Percentiles rank a stretch among this genome's conserved stretches.
phyloP scores from a whole-genome alignment of 1,140 invertebrate genomes.

The Drosophila subobscura region DNA sequence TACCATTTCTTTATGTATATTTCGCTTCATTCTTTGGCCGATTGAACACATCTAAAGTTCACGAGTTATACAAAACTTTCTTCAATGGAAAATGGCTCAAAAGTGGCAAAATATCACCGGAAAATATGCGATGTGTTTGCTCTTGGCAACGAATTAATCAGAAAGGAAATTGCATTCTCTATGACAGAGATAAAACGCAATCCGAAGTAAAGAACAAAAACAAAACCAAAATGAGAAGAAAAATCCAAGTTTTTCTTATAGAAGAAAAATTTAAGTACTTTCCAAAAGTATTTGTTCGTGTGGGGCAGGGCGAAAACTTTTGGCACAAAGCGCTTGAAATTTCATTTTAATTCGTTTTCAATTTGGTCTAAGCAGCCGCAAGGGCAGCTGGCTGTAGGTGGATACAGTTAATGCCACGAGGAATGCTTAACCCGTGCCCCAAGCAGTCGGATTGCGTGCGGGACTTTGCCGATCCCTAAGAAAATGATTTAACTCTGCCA shows the following conservation, averaged over 20 bases:
- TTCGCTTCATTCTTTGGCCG: too few species aligned
- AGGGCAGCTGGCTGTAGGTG: constrained; percentile 30
- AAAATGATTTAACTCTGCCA: constrained; percentile 36
- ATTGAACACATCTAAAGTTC: too few species aligned
- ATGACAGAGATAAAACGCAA: constrained; percentile 21
- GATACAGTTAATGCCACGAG: constrained; percentile 36
- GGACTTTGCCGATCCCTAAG: constrained; percentile 18
- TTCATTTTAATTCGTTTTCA: constrained; percentile 79
- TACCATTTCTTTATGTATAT: not conserved
- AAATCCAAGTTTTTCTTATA: constrained; percentile 55
- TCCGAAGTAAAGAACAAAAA: constrained; percentile 8
- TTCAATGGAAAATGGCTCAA: too few species aligned
- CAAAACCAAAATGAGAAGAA: constrained; percentile 26
- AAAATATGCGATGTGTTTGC: constrained; percentile 18
- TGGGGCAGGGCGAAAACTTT: constrained; percentile 50
- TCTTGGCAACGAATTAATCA: constrained; percentile 43
- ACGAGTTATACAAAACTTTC: too few species aligned
- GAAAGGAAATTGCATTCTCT: constrained; percentile 73
- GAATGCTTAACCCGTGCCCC: constrained; percentile 46
- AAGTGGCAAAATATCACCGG: too few species aligned
- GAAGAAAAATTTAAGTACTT: constrained; percentile 70
- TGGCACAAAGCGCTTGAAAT: constrained; percentile 66
- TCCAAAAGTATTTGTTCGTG: constrained; percentile 68
- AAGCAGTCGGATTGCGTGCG: not conserved
- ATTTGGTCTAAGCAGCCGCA: constrained; percentile 55